Evolutionary conservation across 2,888 invertebrate genomes (phyloP), one percentile per base, ranked within the genome.

Genomic region (Rhagonycha lutea): DNA sequence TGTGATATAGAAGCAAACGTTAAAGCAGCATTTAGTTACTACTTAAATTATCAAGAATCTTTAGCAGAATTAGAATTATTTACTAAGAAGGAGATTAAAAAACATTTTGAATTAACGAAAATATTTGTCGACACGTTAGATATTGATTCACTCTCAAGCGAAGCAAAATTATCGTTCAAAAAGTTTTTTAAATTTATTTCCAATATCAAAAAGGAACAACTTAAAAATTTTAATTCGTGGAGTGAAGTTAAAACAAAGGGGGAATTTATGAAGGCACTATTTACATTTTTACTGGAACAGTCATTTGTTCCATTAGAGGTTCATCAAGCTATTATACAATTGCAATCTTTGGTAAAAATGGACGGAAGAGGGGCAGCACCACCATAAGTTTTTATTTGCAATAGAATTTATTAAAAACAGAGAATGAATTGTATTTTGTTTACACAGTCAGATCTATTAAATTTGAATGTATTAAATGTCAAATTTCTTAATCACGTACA

Each of bases 101-200:
- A 81, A 74, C 77, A 76, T 11, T 79, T 83, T 62, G 80, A 81
- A 61, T 65, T 83, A 24, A 77, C 74, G 9, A 79, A 79, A 61
- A 80, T 83, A 14, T 78, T 83, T 62, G 73, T 72, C 0, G 81
- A 81, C 28, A 77, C 79, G 10, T 74, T 82, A 11, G 76, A 80
- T 26, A 71, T 81, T 26, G 70, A 78, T 11, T 14, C 60, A 3
- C 70, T 82, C 24, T 75, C 68, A 4, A 26, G 70, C 12, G 67
- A 71, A 2, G 79, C 79, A 14, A 80, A 80, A 67, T 63, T 78
- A 10, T 78, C 80, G 0, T 81, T 80, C 61, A 78, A 80, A 61
- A 68, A 71, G 18, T 79, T 81, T 68, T 80, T 79, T 67, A 76
- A 79, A 63, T 80, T 72, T 67, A 75, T 14, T 29, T 29, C 32